Conservation (phyloP, 2,888 invertebrate genomes). For the Yponomeuta sedellus region DNA sequence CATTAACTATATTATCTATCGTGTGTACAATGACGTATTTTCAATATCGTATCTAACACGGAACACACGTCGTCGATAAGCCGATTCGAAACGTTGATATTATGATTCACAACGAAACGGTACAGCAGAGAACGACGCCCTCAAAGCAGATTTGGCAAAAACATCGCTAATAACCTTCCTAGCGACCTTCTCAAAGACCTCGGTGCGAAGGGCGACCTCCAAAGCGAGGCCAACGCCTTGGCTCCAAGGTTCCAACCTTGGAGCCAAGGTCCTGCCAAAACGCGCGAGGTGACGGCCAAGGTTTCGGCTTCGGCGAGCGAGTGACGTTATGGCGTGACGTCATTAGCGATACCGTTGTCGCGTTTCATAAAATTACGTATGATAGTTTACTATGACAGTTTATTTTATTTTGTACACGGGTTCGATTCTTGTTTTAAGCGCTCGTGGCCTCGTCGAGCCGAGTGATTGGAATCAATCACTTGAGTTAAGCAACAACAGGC, state of each 20-base stretch:
- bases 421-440: too few species aligned
- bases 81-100: not conserved
- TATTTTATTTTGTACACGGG: too few species aligned
- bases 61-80: too few species aligned
- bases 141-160: not conserved
- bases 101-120: not conserved
- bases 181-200: not conserved
- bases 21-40: too few species aligned
- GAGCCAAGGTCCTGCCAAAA: not conserved
- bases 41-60: too few species aligned
- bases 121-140: not conserved
- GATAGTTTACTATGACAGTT: too few species aligned
- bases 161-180: not conserved
- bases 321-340: not conserved
- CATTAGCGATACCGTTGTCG: not conserved
- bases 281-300: not conserved
- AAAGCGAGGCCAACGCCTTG: not conserved
- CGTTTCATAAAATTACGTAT: too few species aligned
- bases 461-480: too few species aligned
- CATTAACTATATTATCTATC: too few species aligned
- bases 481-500: too few species aligned
- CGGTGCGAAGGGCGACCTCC: not conserved
- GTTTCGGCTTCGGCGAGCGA: not conserved
- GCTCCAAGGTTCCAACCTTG: conserved; percentile 5
- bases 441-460: too few species aligned